Percentiles rank a stretch among this genome's conserved stretches.
Evolutionary conservation across 2,888 invertebrate species (phyloP).

Genomic region (Leptogaster cylindrica): DNA sequence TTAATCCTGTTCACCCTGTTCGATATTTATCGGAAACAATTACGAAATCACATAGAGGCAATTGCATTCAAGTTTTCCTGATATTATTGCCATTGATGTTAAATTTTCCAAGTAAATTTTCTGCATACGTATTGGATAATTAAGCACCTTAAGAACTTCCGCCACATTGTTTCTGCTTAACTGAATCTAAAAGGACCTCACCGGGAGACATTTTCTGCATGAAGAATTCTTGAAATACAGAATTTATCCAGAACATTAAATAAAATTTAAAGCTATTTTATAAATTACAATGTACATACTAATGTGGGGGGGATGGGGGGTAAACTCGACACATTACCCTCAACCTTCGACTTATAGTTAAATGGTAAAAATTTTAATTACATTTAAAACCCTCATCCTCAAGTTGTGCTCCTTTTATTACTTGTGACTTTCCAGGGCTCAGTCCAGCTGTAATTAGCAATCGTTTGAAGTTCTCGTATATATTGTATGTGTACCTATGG

Average conservation of each 20-base stretch:
- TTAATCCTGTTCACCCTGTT: no score
- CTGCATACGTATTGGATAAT: slow-evolving; percentile 22
- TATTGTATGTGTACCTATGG: no score
- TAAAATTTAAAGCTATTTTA: slow-evolving; percentile 22
- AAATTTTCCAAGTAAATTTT: slow-evolving; percentile 21
- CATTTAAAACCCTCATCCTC: slow-evolving; percentile 2
- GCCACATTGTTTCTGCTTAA: slow-evolving; percentile 36
- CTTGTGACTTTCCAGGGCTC: background rate
- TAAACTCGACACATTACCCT: no score
- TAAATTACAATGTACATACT: no score
- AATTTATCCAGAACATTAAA: slow-evolving; percentile 22
- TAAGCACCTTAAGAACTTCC: slow-evolving; percentile 35
- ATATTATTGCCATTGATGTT: slow-evolving; percentile 18
- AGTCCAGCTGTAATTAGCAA: no score
- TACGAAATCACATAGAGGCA: slow-evolving; percentile 2
- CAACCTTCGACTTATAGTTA: background rate
- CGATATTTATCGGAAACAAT: slow-evolving; percentile 33
- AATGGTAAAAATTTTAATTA: slow-evolving; percentile 25
- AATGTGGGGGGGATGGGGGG: no score
- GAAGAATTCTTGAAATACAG: slow-evolving; percentile 30
- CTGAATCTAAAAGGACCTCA: slow-evolving; percentile 16
- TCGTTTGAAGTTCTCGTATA: no score
- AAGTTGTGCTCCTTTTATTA: background rate
- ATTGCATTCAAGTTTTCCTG: background rate
- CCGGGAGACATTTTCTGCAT: slow-evolving; percentile 34